Conservation (phyloP, 2,113 vertebrate genomes). For the Crocuta crocuta region DNA sequence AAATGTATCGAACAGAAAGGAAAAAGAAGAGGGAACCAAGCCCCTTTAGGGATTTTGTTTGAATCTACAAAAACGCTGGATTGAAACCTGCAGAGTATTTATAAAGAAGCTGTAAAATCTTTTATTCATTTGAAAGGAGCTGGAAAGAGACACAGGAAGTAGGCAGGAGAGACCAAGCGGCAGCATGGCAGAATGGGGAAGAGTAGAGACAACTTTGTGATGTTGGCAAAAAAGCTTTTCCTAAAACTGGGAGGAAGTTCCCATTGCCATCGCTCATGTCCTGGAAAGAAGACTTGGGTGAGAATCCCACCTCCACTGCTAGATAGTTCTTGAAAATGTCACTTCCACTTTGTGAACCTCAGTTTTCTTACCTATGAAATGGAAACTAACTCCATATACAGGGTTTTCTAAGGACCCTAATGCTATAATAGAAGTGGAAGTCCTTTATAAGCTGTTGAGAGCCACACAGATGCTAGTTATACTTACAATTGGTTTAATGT, state of each 20-base stretch:
- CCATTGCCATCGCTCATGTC: background rate
- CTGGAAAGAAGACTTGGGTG: background rate
- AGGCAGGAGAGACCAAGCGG: background rate
- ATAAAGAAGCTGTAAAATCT: slow-evolving; percentile 70
- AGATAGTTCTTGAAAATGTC: background rate
- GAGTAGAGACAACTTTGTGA: background rate
- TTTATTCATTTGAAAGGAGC: slow-evolving; percentile 76
- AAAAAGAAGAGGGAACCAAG: slow-evolving; percentile 58
- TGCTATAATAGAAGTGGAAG: background rate
- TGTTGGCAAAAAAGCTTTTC: background rate
- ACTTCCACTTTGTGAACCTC: background rate
- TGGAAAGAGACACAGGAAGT: slow-evolving; percentile 60
- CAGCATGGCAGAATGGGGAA: background rate
- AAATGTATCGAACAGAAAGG: slow-evolving; percentile 61
- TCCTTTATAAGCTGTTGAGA: background rate
- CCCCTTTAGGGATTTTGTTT: slow-evolving; percentile 68
- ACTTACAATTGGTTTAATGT: background rate
- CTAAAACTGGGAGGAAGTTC: background rate
- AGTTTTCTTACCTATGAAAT: background rate
- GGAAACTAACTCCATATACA: background rate
- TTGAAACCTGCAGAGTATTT: slow-evolving; percentile 78
- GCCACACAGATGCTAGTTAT: background rate
- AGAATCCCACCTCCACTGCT: background rate
- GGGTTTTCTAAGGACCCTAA: background rate
- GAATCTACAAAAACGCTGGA: slow-evolving; percentile 69